Evolutionary conservation across 1,140 invertebrate genomes (phyloP), one percentile per base, ranked within the genome.

Genomic region (Anagrus nilaparvatae): DNA sequence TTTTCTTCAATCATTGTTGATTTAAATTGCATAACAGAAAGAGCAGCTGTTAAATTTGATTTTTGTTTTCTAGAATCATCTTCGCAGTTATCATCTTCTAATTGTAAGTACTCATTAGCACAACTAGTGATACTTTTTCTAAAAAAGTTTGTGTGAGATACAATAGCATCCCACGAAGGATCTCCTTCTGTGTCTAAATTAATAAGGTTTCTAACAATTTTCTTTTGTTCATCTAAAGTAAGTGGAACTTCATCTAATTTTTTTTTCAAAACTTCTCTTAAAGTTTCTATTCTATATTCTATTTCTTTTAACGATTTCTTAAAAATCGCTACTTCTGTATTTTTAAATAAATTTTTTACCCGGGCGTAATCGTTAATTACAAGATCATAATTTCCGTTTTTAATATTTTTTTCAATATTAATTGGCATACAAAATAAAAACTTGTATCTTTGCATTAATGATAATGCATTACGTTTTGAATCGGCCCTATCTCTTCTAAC

Each of bases 311-410:
- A 74, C 17, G 96, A 89, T 70, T 80, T 81, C 56, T 82, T 82
- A 51, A 92, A 91, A 9, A 90, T 74, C 70, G 83, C 60, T 4
- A 97, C 80, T 62, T 98, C 90, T 20, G 89, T 94, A 63, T 94
- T 90, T 47, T 88, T 85, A 73, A 97, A 99, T 9, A 98, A 72
- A 60, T 94, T 92, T 58, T 93, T 94, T 4, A 93, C 95, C 56
- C 95, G 75, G 0, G 89, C 84, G 61, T 97, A 99, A 65, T 99
- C 96, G 61, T 96, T 99, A 38, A 99, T 94, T 16, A 98, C 89
- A 17, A 95, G 77, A 64, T 97, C 92, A 62, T 95, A 98, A 58
- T 99, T 95, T 33, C 88, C 91, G 56, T 87, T 85, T 51, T 84
- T 77, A 44, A 98, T 92, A 54, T 95, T 95, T 42, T 82, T 82